Conservation (phyloP, 2,113 vertebrate genomes). For the Rallus limicola region DNA sequence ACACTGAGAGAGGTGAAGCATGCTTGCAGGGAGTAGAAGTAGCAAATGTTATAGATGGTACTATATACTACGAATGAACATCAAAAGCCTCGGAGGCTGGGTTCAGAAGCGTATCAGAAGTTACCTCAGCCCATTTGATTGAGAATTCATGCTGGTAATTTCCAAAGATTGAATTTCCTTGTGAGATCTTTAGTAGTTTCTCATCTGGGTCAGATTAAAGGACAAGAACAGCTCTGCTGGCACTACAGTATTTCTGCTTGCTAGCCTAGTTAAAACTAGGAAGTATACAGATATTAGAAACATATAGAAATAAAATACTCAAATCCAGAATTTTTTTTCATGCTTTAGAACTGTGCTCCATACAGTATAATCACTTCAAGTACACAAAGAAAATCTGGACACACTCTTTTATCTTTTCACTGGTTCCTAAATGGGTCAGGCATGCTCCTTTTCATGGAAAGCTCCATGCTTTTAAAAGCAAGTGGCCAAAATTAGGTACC, state of each 20-base stretch:
- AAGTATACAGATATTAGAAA: conserved; percentile 18
- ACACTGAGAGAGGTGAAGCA: conserved; percentile 24
- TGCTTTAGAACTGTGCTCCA: not conserved
- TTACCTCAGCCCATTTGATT: conserved; percentile 47
- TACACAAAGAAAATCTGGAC: not conserved
- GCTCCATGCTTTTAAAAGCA: not conserved
- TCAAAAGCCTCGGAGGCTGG: conserved; percentile 31
- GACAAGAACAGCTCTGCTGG: conserved; percentile 32
- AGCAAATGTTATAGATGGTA: conserved; percentile 41
- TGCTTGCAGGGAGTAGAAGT: conserved; percentile 27
- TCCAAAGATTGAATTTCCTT: conserved; percentile 62
- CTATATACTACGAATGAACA: conserved; percentile 3
- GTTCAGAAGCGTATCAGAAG: conserved; percentile 61
- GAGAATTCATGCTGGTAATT: conserved; percentile 63
- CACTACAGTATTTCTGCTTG: conserved; percentile 20
- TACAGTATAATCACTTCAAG: not conserved
- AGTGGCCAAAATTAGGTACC: not conserved
- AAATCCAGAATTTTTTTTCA: not conserved
- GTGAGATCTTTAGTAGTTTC: conserved; percentile 51
- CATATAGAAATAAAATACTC: not conserved
- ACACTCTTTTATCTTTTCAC: not conserved
- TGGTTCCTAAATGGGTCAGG: conserved; percentile 27
- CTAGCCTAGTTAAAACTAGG: conserved; percentile 22
- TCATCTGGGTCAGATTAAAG: conserved; percentile 47
- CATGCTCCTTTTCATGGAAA: conserved; percentile 3